These are phyloP conservation scores for Drosophila nikananu DNA, from an alignment of 1,140 invertebrate genomes.

Conservation along the genomic window DNA sequence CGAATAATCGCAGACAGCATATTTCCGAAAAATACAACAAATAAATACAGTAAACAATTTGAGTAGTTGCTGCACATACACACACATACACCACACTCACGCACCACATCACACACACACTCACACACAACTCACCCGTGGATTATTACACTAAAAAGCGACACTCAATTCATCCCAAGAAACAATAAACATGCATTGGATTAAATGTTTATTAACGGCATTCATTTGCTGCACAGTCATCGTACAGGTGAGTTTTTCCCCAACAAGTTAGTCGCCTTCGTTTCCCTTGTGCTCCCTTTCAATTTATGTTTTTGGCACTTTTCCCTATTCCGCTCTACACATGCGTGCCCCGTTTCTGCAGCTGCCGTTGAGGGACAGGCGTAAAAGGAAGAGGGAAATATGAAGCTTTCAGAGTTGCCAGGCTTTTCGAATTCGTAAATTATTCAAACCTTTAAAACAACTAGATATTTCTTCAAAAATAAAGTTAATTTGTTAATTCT, in stretches of 20 bases:
- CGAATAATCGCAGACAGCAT: conserved; percentile 64
- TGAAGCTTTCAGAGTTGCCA: conserved; percentile 55
- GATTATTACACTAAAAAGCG: conserved; percentile 75
- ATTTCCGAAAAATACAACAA: conserved; percentile 49
- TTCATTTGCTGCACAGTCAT: conserved; percentile 80
- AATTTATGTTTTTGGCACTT: conserved; percentile 40
- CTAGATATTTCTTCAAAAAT: neutral
- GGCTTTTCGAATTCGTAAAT: conserved; percentile 5
- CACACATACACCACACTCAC: conserved; percentile 29
- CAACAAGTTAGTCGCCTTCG: neutral
- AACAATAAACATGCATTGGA: conserved; percentile 84
- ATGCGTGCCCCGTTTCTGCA: conserved; percentile 51
- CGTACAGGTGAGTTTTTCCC: conserved; percentile 72
- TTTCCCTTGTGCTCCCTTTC: neutral
- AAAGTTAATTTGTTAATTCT: neutral
- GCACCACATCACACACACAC: conserved; percentile 48
- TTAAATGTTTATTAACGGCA: conserved; percentile 84
- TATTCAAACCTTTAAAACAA: neutral
- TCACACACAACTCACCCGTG: conserved; percentile 39
- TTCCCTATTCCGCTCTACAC: conserved; percentile 31
- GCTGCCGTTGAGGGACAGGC: conserved; percentile 13
- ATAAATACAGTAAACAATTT: conserved; percentile 53
- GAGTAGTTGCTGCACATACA: conserved; percentile 42
- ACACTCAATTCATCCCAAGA: conserved; percentile 61
- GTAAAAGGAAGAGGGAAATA: conserved; percentile 2